Base-by-base conservation (phyloP, 2,113 vertebrate genomes). In the Sterrhoptilus dennistouni region DNA sequence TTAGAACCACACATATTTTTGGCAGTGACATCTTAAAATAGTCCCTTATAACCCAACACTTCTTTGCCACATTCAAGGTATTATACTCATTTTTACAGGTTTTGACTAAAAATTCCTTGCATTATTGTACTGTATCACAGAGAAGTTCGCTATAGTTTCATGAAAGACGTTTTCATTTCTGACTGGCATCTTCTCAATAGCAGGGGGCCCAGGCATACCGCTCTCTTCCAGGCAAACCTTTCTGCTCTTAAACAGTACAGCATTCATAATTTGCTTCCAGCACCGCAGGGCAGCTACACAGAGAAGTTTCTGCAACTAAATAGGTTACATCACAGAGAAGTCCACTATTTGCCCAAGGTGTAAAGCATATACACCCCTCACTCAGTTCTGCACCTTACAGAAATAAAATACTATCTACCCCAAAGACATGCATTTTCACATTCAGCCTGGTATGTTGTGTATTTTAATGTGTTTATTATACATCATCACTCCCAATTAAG, bases 131-230 rank as follows among this genome's bases (percentile, higher is more conserved):
- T 98, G 97, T 97, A 97, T 97, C 97, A 96, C 96, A 88, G 97
- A 97, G 97, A 98, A 98, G 97, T 97, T 97, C 61, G 78, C 98
- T 97, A 97, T 97, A 97, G 97, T 97, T 97, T 97, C 97, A 97
- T 98, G 98, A 98, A 98, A 98, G 98, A 98, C 97, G 96, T 98
- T 98, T 98, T 98, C 98, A 98, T 98, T 97, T 98, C 98, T 98
- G 98, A 98, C 98, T 98, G 98, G 98, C 98, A 98, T 98, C 96
- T 97, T 96, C 98, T 98, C 98, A 98, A 98, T 98, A 98, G 98
- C 97, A 97, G 97, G 97, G 96, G 98, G 98, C 98, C 98, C 98
- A 98, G 97, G 97, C 98, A 94, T 97, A 98, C 98, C 88, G 64
- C 97, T 97, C 98, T 97, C 97, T 98, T 98, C 97, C 97, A 97